Base-by-base conservation (phyloP, 2,888 invertebrate genomes). In the Hypercompe scribonia region DNA sequence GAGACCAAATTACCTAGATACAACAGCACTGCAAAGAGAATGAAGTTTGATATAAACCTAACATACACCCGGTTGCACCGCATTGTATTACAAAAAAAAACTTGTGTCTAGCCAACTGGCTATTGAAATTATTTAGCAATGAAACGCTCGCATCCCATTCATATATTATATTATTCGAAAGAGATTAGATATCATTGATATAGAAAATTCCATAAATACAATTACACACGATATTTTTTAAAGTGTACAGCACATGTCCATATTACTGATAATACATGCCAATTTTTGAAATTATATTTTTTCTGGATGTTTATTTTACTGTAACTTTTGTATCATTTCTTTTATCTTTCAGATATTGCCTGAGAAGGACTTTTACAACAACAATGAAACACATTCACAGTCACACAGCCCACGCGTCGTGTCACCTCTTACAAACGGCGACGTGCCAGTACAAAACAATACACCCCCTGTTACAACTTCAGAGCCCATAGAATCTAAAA, bases 331-430 rank as follows among this genome's bases (percentile, higher is more conserved):
- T 28, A n/a, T 46, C 15, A 61, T 61, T 61, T 3, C 15, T 13
- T 5, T 18, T 18, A 39, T 28, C 54, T 67, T 72, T 64, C 84
- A 94, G 94, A 89, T 87, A 84, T 84, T 92, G 82, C 92, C 92
- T 21, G 91, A 92, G 74, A 80, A 85, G 15, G 46, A 31, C n/a
- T 79, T 70, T 65, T 65, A 75, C 11, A 65, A 4, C 11, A 70
- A 71, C 50, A 65, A 28, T n/a, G 64, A 72, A 70, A 31, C 31
- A 42, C 58, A 81, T 11, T 3, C 50, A 54, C 50, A 54, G n/a
- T 28, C 69, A 42, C 69, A 69, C 24, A 13, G 11, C 24, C 61
- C 69, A 31, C 69, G 69, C 31, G 61, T 31, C 24, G 61, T 61
- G 21, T 31, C 61, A 42, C 66, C 61, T 61, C 61, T 31, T 79